phyloP scores from a whole-genome alignment of 2,113 vertebrate genomes.

The Tachysurus fulvidraco region DNA sequence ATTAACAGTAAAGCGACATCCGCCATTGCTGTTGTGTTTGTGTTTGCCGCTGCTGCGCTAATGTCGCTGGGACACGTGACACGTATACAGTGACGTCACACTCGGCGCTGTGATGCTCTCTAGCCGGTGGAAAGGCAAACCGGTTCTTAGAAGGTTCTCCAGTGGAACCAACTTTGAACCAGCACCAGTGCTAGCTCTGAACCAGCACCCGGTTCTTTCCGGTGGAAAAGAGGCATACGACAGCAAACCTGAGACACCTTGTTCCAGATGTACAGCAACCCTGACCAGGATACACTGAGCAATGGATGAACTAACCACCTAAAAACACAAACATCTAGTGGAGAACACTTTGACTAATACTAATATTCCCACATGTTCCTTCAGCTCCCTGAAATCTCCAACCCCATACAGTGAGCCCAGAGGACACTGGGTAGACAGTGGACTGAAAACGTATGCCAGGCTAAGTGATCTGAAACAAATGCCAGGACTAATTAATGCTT shows the following conservation, averaged over 20 bases:
- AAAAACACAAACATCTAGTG: background rate
- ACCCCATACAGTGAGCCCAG: background rate
- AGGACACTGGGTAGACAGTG: slow-evolving; percentile 43
- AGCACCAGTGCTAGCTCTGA: too few species aligned
- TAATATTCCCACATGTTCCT: background rate
- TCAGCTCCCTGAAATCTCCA: background rate
- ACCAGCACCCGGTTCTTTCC: too few species aligned
- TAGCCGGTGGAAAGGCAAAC: too few species aligned
- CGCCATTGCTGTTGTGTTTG: too few species aligned
- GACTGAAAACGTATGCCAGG: slow-evolving; percentile 67
- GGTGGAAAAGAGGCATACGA: too few species aligned
- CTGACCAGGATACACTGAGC: background rate
- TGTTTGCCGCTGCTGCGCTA: too few species aligned
- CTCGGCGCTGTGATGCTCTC: too few species aligned
- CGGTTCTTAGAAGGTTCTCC: too few species aligned
- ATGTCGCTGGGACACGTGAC: too few species aligned
- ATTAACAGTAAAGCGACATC: too few species aligned
- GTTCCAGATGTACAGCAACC: background rate
- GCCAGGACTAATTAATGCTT: slow-evolving; percentile 75
- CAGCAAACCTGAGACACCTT: background rate
- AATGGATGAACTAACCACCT: background rate
- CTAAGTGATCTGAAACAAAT: slow-evolving; percentile 74
- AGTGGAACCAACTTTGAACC: too few species aligned
- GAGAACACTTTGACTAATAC: background rate
- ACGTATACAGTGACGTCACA: too few species aligned